Conservation (phyloP, 2,888 invertebrate species). For the Leptothorax acervorum region DNA sequence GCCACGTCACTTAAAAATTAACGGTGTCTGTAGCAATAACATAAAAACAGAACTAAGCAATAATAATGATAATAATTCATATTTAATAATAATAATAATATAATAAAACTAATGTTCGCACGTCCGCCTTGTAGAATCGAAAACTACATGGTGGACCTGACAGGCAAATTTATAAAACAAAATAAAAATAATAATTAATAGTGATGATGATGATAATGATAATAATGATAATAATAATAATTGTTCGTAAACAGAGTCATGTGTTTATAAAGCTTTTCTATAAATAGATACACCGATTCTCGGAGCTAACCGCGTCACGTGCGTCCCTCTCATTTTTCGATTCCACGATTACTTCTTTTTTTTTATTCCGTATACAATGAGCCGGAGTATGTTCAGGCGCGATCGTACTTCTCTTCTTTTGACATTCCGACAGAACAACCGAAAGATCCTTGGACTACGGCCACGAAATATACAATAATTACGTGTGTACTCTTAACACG, state of each 20-base stretch:
- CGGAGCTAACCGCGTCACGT: slow-evolving; percentile 62
- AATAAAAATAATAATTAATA: slow-evolving; percentile 51
- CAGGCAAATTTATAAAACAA: slow-evolving; percentile 34
- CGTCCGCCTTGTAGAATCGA: slow-evolving; percentile 9
- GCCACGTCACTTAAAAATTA: slow-evolving; percentile 76
- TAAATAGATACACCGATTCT: slow-evolving; percentile 81
- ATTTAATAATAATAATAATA: slow-evolving; percentile 53
- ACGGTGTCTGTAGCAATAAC: slow-evolving; percentile 78
- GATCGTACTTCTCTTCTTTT: slow-evolving; percentile 77
- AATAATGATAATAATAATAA: slow-evolving; percentile 66
- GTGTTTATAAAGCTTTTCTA: slow-evolving; percentile 81
- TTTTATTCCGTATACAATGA: slow-evolving; percentile 82
- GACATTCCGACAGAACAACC: slow-evolving; percentile 66
- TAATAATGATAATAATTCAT: slow-evolving; percentile 57
- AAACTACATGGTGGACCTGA: slow-evolving; percentile 4
- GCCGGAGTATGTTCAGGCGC: slow-evolving; percentile 80
- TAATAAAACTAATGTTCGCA: slow-evolving; percentile 60
- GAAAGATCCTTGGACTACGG: slow-evolving; percentile 66
- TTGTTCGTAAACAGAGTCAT: slow-evolving; percentile 74
- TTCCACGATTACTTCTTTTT: slow-evolving; percentile 76
- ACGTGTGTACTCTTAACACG: slow-evolving; percentile 58
- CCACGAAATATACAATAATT: slow-evolving; percentile 57
- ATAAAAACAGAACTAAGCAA: slow-evolving; percentile 80
- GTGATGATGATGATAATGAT: slow-evolving; percentile 59
- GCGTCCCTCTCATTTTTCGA: slow-evolving; percentile 72